A percentile compares a stretch with the other conserved stretches of the same genome.
These are phyloP conservation scores for Paramormyrops kingsleyae DNA, from an alignment of 2,113 vertebrate species.

Conservation along the genomic window DNA sequence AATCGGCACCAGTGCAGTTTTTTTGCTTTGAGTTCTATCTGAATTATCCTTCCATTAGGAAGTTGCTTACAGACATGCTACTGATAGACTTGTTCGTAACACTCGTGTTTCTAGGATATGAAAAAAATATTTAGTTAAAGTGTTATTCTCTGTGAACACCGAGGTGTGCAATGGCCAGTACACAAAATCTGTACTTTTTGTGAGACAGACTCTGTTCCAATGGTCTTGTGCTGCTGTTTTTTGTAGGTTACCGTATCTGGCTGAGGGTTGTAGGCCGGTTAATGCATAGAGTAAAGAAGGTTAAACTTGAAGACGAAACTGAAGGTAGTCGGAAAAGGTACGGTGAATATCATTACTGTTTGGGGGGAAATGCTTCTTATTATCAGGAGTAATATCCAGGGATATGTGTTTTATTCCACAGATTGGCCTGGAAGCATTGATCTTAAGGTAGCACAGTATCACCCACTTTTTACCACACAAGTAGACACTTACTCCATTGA, in stretches of 20 bases:
- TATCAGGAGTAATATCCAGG: neutral
- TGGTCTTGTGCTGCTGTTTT: neutral
- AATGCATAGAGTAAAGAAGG: slow-evolving; percentile 90
- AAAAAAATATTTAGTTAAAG: neutral
- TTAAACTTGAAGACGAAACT: slow-evolving; percentile 77
- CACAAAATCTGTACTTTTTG: neutral
- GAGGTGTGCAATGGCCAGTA: neutral
- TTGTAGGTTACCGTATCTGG: slow-evolving; percentile 67
- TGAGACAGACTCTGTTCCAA: slow-evolving; percentile 3
- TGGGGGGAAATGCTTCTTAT: neutral
- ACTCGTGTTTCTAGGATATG: neutral
- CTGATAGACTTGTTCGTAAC: neutral
- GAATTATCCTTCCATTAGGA: neutral
- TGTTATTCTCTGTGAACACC: neutral
- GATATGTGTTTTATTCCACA: neutral
- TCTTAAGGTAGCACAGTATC: neutral
- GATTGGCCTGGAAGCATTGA: neutral
- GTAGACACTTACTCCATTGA: neutral
- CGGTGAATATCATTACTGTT: neutral
- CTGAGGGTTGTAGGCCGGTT: slow-evolving; percentile 68
- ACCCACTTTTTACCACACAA: neutral
- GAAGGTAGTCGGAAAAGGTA: slow-evolving; percentile 78
- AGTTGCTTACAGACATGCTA: neutral
- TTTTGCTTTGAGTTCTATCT: neutral
- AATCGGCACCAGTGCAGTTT: neutral